Evolutionary conservation across 2,113 vertebrate genomes (phyloP).

Genomic region (Saccopteryx leptura): DNA sequence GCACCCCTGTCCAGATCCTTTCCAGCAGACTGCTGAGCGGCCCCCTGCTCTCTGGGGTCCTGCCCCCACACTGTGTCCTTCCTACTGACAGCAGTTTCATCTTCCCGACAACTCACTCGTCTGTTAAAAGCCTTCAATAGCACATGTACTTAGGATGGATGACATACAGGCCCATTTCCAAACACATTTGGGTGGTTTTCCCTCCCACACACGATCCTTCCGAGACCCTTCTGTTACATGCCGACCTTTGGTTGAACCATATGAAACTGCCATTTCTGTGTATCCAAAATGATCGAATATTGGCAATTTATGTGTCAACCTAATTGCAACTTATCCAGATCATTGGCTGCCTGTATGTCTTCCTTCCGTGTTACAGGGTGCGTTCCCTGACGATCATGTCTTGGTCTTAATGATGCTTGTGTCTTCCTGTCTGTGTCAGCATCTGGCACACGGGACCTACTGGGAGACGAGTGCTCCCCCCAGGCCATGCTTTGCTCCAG

Average conservation of each 20-base stretch:
- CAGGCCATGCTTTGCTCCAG: neutral
- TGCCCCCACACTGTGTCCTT: neutral
- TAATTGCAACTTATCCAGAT: neutral
- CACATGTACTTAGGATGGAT: neutral
- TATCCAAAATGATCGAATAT: neutral
- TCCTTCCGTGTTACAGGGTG: neutral
- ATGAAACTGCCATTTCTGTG: constrained; percentile 1
- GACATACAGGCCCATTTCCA: neutral
- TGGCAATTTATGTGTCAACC: neutral
- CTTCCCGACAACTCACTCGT: neutral
- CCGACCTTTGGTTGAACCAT: neutral
- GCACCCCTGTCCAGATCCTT: neutral
- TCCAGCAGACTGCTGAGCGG: neutral
- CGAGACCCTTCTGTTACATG: neutral
- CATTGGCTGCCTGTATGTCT: neutral
- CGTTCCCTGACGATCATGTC: neutral
- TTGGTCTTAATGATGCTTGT: neutral
- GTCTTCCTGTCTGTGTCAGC: neutral
- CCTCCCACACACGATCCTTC: neutral
- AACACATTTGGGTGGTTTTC: neutral
- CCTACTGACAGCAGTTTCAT: neutral
- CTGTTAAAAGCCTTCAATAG: neutral
- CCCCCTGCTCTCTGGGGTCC: neutral
- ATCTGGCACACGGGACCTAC: neutral
- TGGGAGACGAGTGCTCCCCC: no score